Evolutionary conservation across 2,888 invertebrate species (phyloP), one percentile per base, ranked within the genome.

Genomic region (Stenurella melanura): DNA sequence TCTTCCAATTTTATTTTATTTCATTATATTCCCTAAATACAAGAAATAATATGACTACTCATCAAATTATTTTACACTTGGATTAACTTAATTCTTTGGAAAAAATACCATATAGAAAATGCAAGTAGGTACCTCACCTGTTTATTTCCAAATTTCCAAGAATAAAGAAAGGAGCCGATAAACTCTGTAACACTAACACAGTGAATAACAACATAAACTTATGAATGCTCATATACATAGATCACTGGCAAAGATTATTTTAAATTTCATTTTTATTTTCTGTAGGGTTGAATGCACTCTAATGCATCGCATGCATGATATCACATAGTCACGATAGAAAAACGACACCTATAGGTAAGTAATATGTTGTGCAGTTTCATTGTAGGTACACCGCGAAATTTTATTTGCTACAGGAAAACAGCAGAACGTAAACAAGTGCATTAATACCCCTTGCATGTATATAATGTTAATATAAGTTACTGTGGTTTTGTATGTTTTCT

Each of bases 241-340:
- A 73, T 73, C 21, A 50, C n/a, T 67, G 34, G 1, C 15, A 70
- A 10, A 67, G 73, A 73, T 73, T 57, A 57, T 21, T 42, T 50
- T 17, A 50, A 58, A 60, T n/a, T 38, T 73, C 58, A 42, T 58
- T 64, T 18, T 66, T 38, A 34, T 58, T 73, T 67, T 73, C 56
- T 30, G 30, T 54, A 50, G 34, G 34, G 73, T 56, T 73, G n/a
- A 73, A 67, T 60, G 67, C 42, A 73, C 73, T 73, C 42, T 42
- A 60, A 73, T 67, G 19, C 50, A 38, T 73, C 26, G 73, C 73
- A 67, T 73, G 73, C 42, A 67, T 67, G 42, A 21, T 19, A 60
- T 70, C 21, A 30, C 12, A 34, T 19, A 18, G 21, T 70, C 69
- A 68, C 54, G 56, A 30, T 26, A 57, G 11, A 18, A 17, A 34